A percentile compares a stretch with the other conserved stretches of the same genome.
These are phyloP conservation scores for Melipona quadrifasciata DNA, from an alignment of 1,140 invertebrate genomes.

Conservation along the genomic window DNA sequence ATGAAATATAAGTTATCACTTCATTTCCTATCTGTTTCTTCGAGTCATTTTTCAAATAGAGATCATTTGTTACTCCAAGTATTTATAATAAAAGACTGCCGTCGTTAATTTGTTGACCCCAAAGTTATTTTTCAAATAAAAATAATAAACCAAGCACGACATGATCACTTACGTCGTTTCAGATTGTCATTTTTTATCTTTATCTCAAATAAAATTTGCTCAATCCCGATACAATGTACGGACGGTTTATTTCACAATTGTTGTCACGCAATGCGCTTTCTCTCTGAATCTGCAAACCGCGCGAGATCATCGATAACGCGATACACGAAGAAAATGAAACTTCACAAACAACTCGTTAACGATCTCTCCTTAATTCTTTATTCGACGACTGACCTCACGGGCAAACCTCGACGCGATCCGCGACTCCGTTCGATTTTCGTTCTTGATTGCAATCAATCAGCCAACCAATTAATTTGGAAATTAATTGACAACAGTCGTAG, in stretches of 20 bases:
- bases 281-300: background rate
- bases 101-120: too few species aligned
- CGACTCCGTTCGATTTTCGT: background rate
- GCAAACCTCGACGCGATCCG: background rate
- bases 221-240: too few species aligned
- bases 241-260: background rate
- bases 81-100: too few species aligned
- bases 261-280: background rate
- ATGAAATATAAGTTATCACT: too few species aligned
- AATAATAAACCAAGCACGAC: too few species aligned
- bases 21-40: too few species aligned
- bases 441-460: background rate
- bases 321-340: background rate
- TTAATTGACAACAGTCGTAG: slow-evolving; percentile 21
- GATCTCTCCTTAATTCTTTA: background rate
- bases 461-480: slow-evolving; percentile 20
- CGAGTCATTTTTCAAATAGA: too few species aligned
- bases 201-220: too few species aligned
- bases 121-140: too few species aligned
- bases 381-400: background rate
- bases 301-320: background rate
- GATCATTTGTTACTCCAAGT: too few species aligned
- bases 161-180: too few species aligned
- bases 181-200: too few species aligned
- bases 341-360: background rate